Evolutionary conservation across 2,888 invertebrate species (phyloP), one percentile per base, ranked within the genome.

Genomic region (Tyria jacobaeae): DNA sequence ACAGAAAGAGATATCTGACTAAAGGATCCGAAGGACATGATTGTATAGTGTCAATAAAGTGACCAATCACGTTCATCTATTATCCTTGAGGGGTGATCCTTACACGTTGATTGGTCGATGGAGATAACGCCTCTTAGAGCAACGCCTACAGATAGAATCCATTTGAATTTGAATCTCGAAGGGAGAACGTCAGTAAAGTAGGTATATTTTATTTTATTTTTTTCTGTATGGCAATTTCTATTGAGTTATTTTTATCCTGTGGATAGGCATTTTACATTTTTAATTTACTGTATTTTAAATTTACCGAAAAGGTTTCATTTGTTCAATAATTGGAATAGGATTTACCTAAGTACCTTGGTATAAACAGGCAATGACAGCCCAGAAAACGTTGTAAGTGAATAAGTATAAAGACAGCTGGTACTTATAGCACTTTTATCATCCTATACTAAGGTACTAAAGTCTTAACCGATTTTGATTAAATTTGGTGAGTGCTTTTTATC

Each of bases 61-160:
- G 60, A 74, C 93, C 92, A 92, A 92, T 94, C 82, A 76, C 70
- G 74, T 68, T 52, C 51, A 58, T 69, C 71, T 73, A 67, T 84
- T 91, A 89, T 93, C 92, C 93, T 93, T 89, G 60, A 77, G 90
- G 88, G 89, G 86, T 83, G 81, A 92, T 92, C 89, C 90, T 91
- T 83, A 78, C 51, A 64, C 75, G 79, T 73, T 83, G 85, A 92
- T 94, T 93, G 93, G 93, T 70, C 62, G 83, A 67, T 67, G 76
- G 64, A 92, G 92, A 93, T 85, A 92, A 89, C 91, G 90, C 90
- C 89, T 88, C 66, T 68, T 49, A 70, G 76, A 79, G 82, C 67
- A 64, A 88, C 91, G 89, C 91, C 91, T 87, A 81, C 82, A 78
- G 80, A 81, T 83, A 80, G 85, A 85, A 88, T 86, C 85, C 90